Evolutionary conservation across 2,888 invertebrate species (phyloP).

Genomic region (Hemistola chrysoprasaria): DNA sequence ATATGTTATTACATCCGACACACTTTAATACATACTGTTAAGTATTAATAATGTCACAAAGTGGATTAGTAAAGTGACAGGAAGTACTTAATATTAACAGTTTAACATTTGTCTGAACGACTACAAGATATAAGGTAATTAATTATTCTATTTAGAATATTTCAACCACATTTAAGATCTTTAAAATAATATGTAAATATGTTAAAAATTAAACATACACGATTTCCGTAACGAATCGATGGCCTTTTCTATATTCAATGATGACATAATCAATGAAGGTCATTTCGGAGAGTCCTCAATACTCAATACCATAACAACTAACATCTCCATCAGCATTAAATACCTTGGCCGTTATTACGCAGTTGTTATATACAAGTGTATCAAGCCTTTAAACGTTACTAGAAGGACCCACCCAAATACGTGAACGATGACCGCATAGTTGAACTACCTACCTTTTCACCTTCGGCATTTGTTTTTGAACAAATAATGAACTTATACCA

Average conservation of each 20-base stretch:
- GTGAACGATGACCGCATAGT: conserved; percentile 70
- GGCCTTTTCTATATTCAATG: conserved; percentile 16
- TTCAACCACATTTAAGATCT: neutral
- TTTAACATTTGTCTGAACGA: conserved; percentile 7
- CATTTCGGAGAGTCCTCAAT: conserved; percentile 19
- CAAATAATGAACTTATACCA: conserved; percentile 12
- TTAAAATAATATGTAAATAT: no score
- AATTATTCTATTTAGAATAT: no score
- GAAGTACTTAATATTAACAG: conserved; percentile 14
- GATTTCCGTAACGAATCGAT: conserved; percentile 4
- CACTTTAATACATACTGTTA: neutral
- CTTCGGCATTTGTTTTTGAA: conserved; percentile 49
- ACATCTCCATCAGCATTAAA: conserved; percentile 16
- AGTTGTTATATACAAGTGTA: conserved; percentile 45
- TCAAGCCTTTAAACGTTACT: conserved; percentile 30
- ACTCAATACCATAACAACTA: conserved; percentile 20
- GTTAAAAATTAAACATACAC: conserved; percentile 1
- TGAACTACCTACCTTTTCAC: conserved; percentile 53
- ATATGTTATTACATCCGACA: conserved; percentile 9
- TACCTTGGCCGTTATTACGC: conserved; percentile 36
- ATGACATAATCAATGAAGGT: conserved; percentile 29
- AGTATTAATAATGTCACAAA: conserved; percentile 9
- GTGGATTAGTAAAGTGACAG: conserved; percentile 10
- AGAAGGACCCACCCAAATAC: conserved; percentile 47
- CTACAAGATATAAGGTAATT: neutral